Evolutionary conservation across 2,888 invertebrate genomes (phyloP).

Genomic region (Drosophila borealis): DNA sequence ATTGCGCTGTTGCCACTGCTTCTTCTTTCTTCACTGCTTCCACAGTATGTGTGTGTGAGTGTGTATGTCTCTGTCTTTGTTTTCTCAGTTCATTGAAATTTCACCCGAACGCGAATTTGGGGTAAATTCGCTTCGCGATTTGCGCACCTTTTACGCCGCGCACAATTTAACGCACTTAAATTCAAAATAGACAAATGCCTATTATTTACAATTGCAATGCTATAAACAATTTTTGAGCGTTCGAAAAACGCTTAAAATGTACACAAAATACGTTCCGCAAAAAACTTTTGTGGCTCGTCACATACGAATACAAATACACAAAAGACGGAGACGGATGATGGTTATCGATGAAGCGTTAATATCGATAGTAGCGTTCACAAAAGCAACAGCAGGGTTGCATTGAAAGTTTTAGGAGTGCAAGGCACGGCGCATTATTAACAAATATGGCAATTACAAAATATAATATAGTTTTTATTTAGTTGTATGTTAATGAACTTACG

Average conservation of each 20-base stretch:
- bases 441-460: constrained; percentile 5
- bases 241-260: constrained; percentile 73
- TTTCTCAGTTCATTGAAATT: constrained; percentile 83
- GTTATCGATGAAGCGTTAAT: constrained; percentile 49
- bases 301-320: constrained; percentile 82
- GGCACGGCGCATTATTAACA: constrained; percentile 11
- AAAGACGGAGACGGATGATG: constrained; percentile 49
- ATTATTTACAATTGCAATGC: constrained; percentile 56
- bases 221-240: constrained; percentile 69
- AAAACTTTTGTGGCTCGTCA: constrained; percentile 80
- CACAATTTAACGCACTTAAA: constrained; percentile 48
- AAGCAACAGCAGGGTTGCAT: constrained; percentile 27
- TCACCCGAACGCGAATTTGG: constrained; percentile 78
- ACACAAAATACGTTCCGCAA: constrained; percentile 82
- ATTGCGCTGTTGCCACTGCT: constrained; percentile 78
- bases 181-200: constrained; percentile 46
- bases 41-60: constrained; percentile 56
- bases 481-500: neutral
- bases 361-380: constrained; percentile 47
- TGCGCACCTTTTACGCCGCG: constrained; percentile 64
- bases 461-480: neutral
- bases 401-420: constrained; percentile 11
- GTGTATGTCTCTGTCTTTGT: constrained; percentile 76
- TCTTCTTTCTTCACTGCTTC: constrained; percentile 63
- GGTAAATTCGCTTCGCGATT: constrained; percentile 70